Conservation (phyloP, 2,888 invertebrate genomes). For the Drosophila antonietae region DNA sequence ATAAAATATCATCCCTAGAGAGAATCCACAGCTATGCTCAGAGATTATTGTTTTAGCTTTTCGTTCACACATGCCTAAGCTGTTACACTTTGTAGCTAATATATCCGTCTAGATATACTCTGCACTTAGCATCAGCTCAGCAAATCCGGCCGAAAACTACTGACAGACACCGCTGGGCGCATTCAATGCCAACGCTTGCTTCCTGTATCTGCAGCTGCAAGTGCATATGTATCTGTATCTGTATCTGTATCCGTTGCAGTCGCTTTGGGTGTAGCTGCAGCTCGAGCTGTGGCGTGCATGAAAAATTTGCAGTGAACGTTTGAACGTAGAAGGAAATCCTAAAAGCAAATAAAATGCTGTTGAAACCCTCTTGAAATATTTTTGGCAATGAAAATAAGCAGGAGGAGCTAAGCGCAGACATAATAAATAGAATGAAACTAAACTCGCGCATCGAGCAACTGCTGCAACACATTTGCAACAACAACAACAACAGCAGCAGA, state of each 20-base stretch:
- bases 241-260: conserved; percentile 3
- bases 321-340: conserved; percentile 50
- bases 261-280: conserved; percentile 18
- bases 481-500: conserved; percentile 19
- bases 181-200: conserved; percentile 48
- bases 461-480: conserved; percentile 64
- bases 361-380: conserved; percentile 77
- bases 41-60: fast-evolving
- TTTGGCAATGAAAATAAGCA: conserved; percentile 71
- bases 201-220: conserved; percentile 53
- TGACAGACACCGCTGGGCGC: conserved; percentile 40
- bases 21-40: too few relatives aligned
- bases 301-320: conserved; percentile 62
- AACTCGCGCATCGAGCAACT: conserved; percentile 54
- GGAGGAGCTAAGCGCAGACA: conserved; percentile 50
- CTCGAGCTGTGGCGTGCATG: conserved; percentile 34
- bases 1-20: too few relatives aligned
- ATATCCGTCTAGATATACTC: conserved; percentile 8
- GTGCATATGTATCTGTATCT: conserved; percentile 20
- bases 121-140: conserved; percentile 16
- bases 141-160: conserved; percentile 46
- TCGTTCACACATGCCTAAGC: neutral
- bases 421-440: conserved; percentile 74
- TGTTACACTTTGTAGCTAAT: neutral
- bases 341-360: conserved; percentile 69